Base-by-base conservation (phyloP, 2,113 vertebrate species). In the Phalacrocorax pelagicus region DNA sequence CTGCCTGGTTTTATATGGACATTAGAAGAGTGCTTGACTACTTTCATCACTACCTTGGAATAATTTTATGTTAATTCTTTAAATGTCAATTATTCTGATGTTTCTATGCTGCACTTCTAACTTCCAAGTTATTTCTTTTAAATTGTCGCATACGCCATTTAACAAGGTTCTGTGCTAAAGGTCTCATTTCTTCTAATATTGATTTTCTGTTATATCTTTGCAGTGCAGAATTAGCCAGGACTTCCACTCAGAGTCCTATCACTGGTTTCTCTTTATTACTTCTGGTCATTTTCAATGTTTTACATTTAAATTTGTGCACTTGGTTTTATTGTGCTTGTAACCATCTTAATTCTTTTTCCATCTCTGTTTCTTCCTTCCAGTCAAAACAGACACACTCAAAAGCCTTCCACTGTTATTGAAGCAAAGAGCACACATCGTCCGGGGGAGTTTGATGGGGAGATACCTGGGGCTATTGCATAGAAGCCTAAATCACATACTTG, bases 1-100 rank as follows among this genome's bases (percentile, higher is more conserved):
- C 78, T 89, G 27, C 34, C 44, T 79, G 54, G 44, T 88, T 90
- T 93, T 63, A 91, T 22, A 58, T 5, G 21, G 32, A 27, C 61
- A 55, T 83, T 92, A 88, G 55, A 51, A 81, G 42, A 72, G 30
- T n/a, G 57, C 46, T 89, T 89, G 49, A 59, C 65, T 84, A 49
- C n/a, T 67, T 84, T 67, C 51, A 54, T 79, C 0, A 0, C 36
- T 91, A 22, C 58, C 66, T 75, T 91, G 70, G 34, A 92, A 85
- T 94, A 85, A 90, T 94, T 95, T 96, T 73, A 94, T 87, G 71
- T 90, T 96, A 95, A 92, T 95, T 94, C 74, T 82, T 92, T 96
- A 95, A 94, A 94, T 95, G 96, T 87, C 95, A 95, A 15, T 91
- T 95, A 86, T 95, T 92, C 79, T 58, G 49, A 78, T 75, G 47